A percentile compares a stretch with the other conserved stretches of the same genome.
These are phyloP conservation scores for Alcis repandata DNA, from an alignment of 2,888 invertebrate species.

Conservation along the genomic window DNA sequence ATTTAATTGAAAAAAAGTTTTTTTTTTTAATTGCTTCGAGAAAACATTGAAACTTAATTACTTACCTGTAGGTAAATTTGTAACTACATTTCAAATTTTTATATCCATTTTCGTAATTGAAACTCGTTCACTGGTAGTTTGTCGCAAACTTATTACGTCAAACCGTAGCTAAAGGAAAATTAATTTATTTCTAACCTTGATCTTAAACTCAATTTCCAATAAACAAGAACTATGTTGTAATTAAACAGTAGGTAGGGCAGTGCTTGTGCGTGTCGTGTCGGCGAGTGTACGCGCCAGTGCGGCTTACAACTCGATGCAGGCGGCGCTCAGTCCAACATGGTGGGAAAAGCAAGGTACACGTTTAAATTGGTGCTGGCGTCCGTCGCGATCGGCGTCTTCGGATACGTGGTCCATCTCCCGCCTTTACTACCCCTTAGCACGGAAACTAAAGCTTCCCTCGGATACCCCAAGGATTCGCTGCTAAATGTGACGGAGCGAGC, in stretches of 20 bases:
- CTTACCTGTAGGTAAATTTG: too few relatives aligned
- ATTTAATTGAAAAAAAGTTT: too few relatives aligned
- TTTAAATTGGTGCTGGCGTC: conserved; percentile 36
- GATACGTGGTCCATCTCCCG: conserved; percentile 33
- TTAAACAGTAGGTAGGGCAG: conserved; percentile 7
- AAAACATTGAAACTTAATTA: too few relatives aligned
- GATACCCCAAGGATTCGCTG: conserved; percentile 46
- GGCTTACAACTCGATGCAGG: background rate
- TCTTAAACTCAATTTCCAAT: conserved; percentile 19
- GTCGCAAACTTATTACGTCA: conserved; percentile 9
- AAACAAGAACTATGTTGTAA: background rate
- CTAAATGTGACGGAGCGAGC: conserved; percentile 47
- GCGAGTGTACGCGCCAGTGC: conserved; percentile 13
- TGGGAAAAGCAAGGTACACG: conserved; percentile 39
- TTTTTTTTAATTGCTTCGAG: too few relatives aligned
- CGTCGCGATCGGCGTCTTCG: conserved; percentile 40
- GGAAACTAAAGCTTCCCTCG: conserved; percentile 41
- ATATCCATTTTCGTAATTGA: background rate
- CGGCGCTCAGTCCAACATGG: conserved; percentile 37
- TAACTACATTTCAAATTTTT: background rate
- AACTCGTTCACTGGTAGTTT: background rate
- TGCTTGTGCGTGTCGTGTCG: conserved; percentile 24
- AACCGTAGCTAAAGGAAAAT: background rate
- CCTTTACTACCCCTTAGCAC: conserved; percentile 38
- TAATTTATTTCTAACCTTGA: conserved; percentile 23